Evolutionary conservation across 2,113 vertebrate species (phyloP), one percentile per base, ranked within the genome.

Genomic region (Ammodytes dubius): DNA sequence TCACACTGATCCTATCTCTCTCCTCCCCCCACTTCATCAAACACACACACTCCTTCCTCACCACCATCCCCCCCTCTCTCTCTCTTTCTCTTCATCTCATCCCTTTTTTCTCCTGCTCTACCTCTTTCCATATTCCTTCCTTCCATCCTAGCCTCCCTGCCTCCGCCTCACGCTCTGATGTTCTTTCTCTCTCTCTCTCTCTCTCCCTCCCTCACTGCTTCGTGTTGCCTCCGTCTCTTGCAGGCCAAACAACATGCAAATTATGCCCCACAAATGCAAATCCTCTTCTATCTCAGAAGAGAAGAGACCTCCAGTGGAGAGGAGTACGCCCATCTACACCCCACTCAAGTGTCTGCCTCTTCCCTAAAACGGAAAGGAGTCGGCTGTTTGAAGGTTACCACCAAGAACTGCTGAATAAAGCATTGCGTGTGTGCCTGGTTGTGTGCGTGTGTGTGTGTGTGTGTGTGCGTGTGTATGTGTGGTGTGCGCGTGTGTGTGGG

Each of bases 191-290:
- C 15, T 35, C 37, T 27, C 7, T 56, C 71, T 52, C 53, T 69
- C 19, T 64, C 53, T 63, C 13, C 19, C 37, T 50, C 27, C 27
- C 27, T 27, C 27, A 27, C 27, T 27, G 27, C 27, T 27, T 27
- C 27, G 27, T 27, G 27, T 27, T 27, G 27, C 27, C 27, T 56
- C 50, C 39, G 50, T 66, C 70, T 63, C 71, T 84, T 3, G 8
- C 87, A 81, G 88, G 70, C 78, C 89, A 57, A 27, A 64, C 82
- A 85, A 88, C 85, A 91, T 91, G 90, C 87, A 92, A 92, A 91
- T 91, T 83, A 87, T 89, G 87, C 63, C 89, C 91, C 87, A 90
- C 81, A 92, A 90, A 91, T 91, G 88, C 89, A 91, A 92, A 92
- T 90, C 74, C 79, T 46, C 54, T 35, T 64, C 61, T 52, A 70